Evolutionary conservation across 35 echinoderm and acorn worm genomes (phyloP), one percentile per base, ranked within the genome.

Genomic region (Acanthaster planci): DNA sequence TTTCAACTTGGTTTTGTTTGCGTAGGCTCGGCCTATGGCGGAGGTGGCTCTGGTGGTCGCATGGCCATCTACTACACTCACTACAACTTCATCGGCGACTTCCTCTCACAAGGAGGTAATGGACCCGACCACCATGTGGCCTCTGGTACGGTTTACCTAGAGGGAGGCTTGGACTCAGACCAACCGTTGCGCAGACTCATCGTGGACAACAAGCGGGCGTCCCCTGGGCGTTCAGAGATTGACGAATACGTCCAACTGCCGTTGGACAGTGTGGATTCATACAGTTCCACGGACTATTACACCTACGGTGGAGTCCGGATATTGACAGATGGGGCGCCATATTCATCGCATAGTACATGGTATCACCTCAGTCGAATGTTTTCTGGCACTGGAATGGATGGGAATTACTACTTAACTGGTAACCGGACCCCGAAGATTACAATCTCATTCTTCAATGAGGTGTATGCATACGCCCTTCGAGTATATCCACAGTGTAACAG

Each of bases 41-140:
- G 93, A 23, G 93, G 88, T 22, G 93, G 93, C 8, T 85, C 85
- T 42, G 93, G 93, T 31, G 93, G 93, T 22, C 80, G 93, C 30
- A 77, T 89, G 0, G 93, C 93, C 1, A 67, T 97, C 34, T 97
- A 97, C 67, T 86, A 84, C 40, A 85, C 77, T 18, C 81, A 87
- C 35, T 40, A 89, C 78, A 94, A 84, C 84, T 97, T 89, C 76
- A 92, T 88, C 16, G 93, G 93, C 10, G 82, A 86, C 58, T 85
- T 83, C 59, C 38, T 78, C 17, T 40, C 87, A 6, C 77, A 92
- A 50, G 93, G 93, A 31, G 91, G 85, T 17, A 82, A 14, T 37
- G 85, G 53, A 38, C 32, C 55, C 34, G 86, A 89, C 38, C n/a
- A 85, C 6, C 55, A 52, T 53, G 85, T 80, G 15, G 82, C 89